Evolutionary conservation across 2,113 vertebrate genomes (phyloP).

Genomic region (Benitochromis conjunctus): DNA sequence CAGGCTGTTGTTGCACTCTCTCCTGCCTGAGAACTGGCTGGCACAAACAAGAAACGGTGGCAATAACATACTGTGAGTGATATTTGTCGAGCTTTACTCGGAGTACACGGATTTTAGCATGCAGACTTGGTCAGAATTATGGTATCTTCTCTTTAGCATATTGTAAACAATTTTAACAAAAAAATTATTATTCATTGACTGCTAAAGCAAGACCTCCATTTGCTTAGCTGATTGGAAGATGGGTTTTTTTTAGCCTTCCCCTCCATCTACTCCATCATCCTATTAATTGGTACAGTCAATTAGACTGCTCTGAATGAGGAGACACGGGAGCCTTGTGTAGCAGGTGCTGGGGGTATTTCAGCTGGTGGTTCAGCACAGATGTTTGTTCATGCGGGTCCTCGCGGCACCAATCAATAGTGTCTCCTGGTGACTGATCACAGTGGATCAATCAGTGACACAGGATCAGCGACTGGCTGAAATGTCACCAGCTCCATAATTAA

Average conservation of each 20-base stretch:
- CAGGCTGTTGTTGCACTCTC: not conserved
- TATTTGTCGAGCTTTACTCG: not conserved
- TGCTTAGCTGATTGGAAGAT: constrained; percentile 36
- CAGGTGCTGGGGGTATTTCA: constrained; percentile 28
- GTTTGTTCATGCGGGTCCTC: constrained; percentile 48
- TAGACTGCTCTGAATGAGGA: not conserved
- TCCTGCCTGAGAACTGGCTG: not conserved
- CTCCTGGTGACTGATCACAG: constrained; percentile 66
- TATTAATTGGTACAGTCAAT: constrained; percentile 65
- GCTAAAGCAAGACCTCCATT: not conserved
- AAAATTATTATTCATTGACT: constrained; percentile 20
- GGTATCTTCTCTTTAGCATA: not conserved
- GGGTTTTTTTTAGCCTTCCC: not conserved
- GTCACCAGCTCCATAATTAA: constrained; percentile 77
- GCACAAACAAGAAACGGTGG: not conserved
- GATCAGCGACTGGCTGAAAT: constrained; percentile 67
- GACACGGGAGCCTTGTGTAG: constrained; percentile 5
- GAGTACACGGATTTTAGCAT: not conserved
- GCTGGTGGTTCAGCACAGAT: not conserved
- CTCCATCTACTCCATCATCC: constrained; percentile 16
- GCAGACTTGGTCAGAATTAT: not conserved
- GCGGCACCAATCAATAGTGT: constrained; percentile 48
- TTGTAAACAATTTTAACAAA: not conserved
- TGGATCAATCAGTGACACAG: constrained; percentile 63
- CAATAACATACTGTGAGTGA: not conserved